Conservation (phyloP, 1,140 invertebrate genomes). For the Drosophila insularis region DNA sequence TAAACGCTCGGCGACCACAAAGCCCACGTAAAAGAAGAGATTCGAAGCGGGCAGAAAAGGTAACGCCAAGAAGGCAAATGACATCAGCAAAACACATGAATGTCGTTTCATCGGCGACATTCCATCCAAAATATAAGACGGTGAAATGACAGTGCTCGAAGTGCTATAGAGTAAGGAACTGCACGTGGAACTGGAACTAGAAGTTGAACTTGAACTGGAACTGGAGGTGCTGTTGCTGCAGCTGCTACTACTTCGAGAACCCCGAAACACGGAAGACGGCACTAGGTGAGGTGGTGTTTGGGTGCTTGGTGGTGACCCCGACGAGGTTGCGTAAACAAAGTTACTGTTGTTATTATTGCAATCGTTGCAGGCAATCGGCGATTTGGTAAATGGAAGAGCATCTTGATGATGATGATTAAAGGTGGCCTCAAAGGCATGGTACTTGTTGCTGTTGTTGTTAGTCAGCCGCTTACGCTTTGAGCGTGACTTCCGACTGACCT, state of each 20-base stretch:
- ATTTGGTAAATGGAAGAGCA: constrained; percentile 42
- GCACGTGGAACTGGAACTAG: constrained; percentile 15
- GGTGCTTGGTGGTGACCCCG: neutral
- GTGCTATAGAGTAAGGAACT: neutral
- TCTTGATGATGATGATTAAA: constrained; percentile 37
- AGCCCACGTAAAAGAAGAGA: constrained; percentile 97
- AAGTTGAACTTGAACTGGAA: constrained; percentile 14
- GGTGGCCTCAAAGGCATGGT: constrained; percentile 63
- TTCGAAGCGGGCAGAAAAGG: constrained; percentile 98
- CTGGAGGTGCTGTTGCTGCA: constrained; percentile 58
- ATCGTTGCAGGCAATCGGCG: constrained; percentile 41
- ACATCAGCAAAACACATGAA: constrained; percentile 83
- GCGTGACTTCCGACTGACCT: constrained; percentile 70
- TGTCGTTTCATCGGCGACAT: constrained; percentile 48
- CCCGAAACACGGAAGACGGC: constrained; percentile 72
- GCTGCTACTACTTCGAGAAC: constrained; percentile 77
- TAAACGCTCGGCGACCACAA: constrained; percentile 97
- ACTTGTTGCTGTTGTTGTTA: constrained; percentile 55
- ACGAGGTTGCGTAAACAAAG: constrained; percentile 41
- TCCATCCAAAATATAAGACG: constrained; percentile 45
- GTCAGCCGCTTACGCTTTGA: constrained; percentile 69
- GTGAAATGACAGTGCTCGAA: constrained; percentile 10
- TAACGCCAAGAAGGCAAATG: constrained; percentile 90
- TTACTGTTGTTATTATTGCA: constrained; percentile 73
- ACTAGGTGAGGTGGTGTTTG: constrained; percentile 57